Conservation (phyloP, 2,113 vertebrate species). For the Ursus arctos region DNA sequence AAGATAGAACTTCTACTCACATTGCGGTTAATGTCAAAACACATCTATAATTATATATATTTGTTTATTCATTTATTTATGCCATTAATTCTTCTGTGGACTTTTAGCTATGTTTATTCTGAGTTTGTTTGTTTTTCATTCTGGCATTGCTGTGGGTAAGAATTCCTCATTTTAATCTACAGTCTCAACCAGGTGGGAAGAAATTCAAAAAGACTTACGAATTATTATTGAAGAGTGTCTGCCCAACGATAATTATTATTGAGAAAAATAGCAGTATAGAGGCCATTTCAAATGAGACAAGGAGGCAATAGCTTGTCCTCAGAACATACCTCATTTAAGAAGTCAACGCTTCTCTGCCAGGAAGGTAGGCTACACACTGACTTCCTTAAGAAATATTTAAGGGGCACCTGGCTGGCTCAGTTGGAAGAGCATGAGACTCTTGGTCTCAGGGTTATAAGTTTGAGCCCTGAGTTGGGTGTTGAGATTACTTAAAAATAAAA, state of each 20-base stretch:
- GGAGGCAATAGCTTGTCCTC: not conserved
- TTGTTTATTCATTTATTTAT: not conserved
- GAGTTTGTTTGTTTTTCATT: not conserved
- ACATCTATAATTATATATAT: not conserved
- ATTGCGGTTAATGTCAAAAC: not conserved
- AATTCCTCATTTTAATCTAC: not conserved
- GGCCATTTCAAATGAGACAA: not conserved
- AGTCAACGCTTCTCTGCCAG: not conserved
- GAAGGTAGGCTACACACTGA: not conserved
- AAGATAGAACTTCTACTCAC: not conserved
- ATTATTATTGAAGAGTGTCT: not conserved
- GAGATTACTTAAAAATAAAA: not conserved
- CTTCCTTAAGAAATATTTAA: conserved; percentile 16
- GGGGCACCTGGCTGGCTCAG: not conserved
- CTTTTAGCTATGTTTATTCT: not conserved
- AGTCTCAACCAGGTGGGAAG: not conserved
- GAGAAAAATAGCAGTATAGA: not conserved
- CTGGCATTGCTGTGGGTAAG: not conserved
- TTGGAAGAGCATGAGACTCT: not conserved
- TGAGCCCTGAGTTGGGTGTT: not conserved
- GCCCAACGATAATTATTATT: not conserved
- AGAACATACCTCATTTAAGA: not conserved
- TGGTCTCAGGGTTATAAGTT: not conserved
- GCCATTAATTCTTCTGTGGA: not conserved
- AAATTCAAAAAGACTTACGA: not conserved